phyloP scores from a whole-genome alignment of 2,888 invertebrate species.

The Drosophila setosimentum region DNA sequence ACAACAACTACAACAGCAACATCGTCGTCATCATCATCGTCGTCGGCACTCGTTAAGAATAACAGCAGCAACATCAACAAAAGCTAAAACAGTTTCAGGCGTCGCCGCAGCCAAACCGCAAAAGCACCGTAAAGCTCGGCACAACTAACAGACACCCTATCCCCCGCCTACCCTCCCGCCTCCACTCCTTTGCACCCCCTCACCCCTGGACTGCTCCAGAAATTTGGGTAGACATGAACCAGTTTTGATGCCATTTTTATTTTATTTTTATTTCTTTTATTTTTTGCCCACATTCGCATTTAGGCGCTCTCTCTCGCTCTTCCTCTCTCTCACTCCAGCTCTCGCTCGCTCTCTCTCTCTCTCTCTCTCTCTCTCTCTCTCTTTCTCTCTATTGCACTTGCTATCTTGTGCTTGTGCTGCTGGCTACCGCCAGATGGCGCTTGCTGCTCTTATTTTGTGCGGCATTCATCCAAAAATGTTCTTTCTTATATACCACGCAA shows the following conservation, averaged over 20 bases:
- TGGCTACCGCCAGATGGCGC: slow-evolving; percentile 67
- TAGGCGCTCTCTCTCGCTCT: too few species aligned
- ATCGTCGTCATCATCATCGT: slow-evolving; percentile 45
- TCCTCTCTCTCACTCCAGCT: not conserved
- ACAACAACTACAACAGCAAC: slow-evolving; percentile 30
- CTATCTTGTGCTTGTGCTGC: slow-evolving; percentile 32
- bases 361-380: slow-evolving; percentile 5
- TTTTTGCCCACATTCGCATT: slow-evolving; percentile 44
- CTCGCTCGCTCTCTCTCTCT: slow-evolving; percentile 8
- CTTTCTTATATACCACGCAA: slow-evolving; percentile 23
- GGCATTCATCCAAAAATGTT: slow-evolving; percentile 52
- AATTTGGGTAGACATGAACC: slow-evolving; percentile 72
- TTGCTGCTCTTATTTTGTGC: slow-evolving; percentile 42
- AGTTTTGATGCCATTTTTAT: slow-evolving; percentile 57
- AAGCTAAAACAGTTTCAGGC: slow-evolving; percentile 10
- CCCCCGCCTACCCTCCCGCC: slow-evolving; percentile 5
- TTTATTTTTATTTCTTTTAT: slow-evolving; percentile 49
- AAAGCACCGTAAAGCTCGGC: slow-evolving; percentile 33
- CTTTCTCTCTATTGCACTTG: not conserved
- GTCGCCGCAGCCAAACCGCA: slow-evolving; percentile 38
- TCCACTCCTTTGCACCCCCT: not conserved
- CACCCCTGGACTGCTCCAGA: slow-evolving; percentile 22
- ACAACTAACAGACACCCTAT: slow-evolving; percentile 32
- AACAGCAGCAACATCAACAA: slow-evolving; percentile 8
- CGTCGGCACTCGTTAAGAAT: slow-evolving; percentile 51